These are phyloP conservation scores for Pipistrellus nathusii DNA, from an alignment of 2,797 vertebrate species.

Conservation along the genomic window DNA sequence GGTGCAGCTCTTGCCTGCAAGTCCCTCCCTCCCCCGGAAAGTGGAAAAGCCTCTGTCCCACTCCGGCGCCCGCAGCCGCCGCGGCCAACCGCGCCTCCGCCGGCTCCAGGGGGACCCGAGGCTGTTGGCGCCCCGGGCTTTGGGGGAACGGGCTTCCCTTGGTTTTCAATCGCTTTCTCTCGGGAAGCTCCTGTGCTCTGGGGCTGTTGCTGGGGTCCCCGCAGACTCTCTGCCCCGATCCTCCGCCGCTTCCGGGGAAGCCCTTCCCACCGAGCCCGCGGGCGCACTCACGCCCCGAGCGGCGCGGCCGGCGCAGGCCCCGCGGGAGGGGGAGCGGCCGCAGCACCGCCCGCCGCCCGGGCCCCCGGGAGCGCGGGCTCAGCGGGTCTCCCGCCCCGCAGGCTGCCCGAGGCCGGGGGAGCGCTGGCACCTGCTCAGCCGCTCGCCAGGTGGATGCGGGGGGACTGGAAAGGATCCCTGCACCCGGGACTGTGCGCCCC, in stretches of 20 bases:
- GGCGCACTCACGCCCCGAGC: conserved; percentile 51
- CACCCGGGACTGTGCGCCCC: not conserved
- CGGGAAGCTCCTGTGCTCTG: conserved; percentile 45
- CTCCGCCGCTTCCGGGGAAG: conserved; percentile 61
- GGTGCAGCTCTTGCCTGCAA: conserved; percentile 55
- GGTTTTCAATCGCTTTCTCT: conserved; percentile 33
- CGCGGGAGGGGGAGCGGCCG: conserved; percentile 68
- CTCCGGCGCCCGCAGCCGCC: not conserved
- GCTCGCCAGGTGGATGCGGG: not conserved
- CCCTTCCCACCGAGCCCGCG: conserved; percentile 28
- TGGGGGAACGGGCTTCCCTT: not conserved
- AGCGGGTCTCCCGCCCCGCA: not conserved
- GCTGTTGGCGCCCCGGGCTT: conserved; percentile 5
- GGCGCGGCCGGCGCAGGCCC: conserved; percentile 37
- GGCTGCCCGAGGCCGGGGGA: not conserved
- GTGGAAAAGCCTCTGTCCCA: not conserved
- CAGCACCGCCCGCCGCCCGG: conserved; percentile 44
- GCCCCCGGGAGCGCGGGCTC: conserved; percentile 31
- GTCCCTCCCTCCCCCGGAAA: conserved; percentile 44
- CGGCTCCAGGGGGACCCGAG: not conserved
- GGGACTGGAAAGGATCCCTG: not conserved
- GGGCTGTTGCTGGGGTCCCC: conserved; percentile 48
- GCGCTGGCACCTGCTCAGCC: not conserved
- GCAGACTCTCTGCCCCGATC: conserved; percentile 51
- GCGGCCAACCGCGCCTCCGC: conserved; percentile 11